These are phyloP conservation scores for Tetragnatha montana DNA, from an alignment of 2,888 invertebrate species.

Conservation along the genomic window DNA sequence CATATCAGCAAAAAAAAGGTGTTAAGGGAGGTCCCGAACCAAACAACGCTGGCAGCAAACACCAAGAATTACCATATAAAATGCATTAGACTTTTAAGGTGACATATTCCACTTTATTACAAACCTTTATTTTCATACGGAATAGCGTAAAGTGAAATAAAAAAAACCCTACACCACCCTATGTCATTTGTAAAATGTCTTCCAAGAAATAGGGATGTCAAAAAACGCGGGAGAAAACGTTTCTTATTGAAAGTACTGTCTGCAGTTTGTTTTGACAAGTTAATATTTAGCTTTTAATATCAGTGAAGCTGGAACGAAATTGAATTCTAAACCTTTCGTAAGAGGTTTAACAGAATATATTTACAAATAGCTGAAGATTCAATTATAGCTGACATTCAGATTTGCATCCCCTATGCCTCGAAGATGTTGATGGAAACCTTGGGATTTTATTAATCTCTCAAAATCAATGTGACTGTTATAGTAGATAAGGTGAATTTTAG, in stretches of 20 bases:
- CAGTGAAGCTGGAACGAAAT: background rate
- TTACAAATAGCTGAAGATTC: background rate
- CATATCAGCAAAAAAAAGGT: background rate
- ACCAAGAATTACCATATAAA: background rate
- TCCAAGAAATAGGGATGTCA: slow-evolving; percentile 3
- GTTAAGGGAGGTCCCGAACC: background rate
- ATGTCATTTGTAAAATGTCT: background rate
- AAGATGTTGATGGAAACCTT: background rate
- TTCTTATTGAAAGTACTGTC: background rate
- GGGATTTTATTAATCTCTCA: background rate
- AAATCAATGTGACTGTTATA: background rate
- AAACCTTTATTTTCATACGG: background rate
- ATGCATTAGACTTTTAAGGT: background rate
- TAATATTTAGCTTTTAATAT: slow-evolving; percentile 15
- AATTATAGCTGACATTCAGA: background rate
- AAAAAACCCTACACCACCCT: background rate
- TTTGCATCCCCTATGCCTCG: background rate
- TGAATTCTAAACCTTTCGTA: slow-evolving; percentile 2
- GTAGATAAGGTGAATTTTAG: too few relatives aligned
- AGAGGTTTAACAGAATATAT: background rate
- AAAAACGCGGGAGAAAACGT: background rate
- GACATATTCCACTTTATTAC: background rate
- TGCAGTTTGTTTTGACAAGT: slow-evolving; percentile 1
- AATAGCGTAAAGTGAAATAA: background rate
- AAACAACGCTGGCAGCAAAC: background rate